Evolutionary conservation across 2,888 invertebrate genomes (phyloP).

Genomic region (Quadriops clusia): DNA sequence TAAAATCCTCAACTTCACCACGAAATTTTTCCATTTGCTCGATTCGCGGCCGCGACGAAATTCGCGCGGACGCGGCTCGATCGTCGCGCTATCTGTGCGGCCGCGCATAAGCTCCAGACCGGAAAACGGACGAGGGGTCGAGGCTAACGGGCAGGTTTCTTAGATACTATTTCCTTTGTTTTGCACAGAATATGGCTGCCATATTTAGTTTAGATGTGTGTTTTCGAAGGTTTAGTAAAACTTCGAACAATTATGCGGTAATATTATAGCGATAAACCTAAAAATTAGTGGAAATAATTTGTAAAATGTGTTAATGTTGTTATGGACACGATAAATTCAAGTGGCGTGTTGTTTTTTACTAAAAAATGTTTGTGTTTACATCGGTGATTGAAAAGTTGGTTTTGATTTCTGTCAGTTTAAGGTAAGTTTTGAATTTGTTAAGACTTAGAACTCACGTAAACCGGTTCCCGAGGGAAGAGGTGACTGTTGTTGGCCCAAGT

Average conservation of each 20-base stretch:
- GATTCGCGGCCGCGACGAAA: not conserved
- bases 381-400: slow-evolving; percentile 53
- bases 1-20: not conserved
- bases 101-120: slow-evolving; percentile 16
- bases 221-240: slow-evolving; percentile 48
- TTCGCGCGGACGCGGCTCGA: slow-evolving; percentile 3
- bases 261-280: slow-evolving; percentile 31
- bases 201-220: slow-evolving; percentile 74
- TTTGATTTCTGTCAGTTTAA: slow-evolving; percentile 51
- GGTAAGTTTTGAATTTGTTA: slow-evolving; percentile 30
- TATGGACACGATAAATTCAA: slow-evolving; percentile 31
- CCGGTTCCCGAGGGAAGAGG: no score
- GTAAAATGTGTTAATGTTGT: slow-evolving; percentile 36
- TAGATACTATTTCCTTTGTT: slow-evolving; percentile 52
- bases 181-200: slow-evolving; percentile 76
- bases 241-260: slow-evolving; percentile 30
- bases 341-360: slow-evolving; percentile 33
- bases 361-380: slow-evolving; percentile 64
- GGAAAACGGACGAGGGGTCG: slow-evolving; percentile 35
- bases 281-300: slow-evolving; percentile 32
- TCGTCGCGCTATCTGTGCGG: slow-evolving; percentile 15
- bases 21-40: not conserved
- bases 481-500: no score
- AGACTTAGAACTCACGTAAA: no score
- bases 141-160: slow-evolving; percentile 36